Percentiles rank a stretch among this genome's conserved stretches.
These are phyloP conservation scores for Acipenser oxyrinchus DNA, from an alignment of 2,797 vertebrate genomes.

Conservation along the genomic window DNA sequence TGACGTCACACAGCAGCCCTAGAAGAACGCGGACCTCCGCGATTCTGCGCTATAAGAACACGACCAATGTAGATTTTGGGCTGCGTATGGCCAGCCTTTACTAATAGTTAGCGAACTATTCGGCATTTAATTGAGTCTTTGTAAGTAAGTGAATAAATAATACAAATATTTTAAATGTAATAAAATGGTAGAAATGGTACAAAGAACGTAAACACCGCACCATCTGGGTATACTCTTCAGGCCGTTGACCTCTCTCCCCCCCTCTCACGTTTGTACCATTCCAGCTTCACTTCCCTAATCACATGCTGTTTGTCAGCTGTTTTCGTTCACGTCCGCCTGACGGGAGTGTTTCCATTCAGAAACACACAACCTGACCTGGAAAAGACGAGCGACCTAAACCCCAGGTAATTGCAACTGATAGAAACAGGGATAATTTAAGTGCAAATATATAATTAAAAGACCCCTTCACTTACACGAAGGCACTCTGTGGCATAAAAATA, in stretches of 20 bases:
- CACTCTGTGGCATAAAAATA: background rate
- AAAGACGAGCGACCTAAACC: background rate
- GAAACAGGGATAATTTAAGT: background rate
- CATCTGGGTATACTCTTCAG: no score
- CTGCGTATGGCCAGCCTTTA: no score
- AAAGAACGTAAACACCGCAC: no score
- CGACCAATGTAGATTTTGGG: no score
- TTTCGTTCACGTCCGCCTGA: constrained; percentile 7
- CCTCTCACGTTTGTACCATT: background rate
- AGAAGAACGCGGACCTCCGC: no score
- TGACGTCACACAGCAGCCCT: no score
- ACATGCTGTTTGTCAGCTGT: constrained; percentile 3
- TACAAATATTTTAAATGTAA: no score
- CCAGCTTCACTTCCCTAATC: background rate
- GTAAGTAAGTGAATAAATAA: no score
- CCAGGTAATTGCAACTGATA: background rate
- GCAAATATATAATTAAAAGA: background rate
- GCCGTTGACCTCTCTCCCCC: background rate
- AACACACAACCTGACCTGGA: background rate
- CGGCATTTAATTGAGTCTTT: no score
- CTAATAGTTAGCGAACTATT: no score
- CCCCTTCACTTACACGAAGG: background rate
- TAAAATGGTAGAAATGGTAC: no score
- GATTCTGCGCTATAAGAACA: no score
- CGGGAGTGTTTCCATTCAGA: constrained; percentile 6